Evolutionary conservation across 2,797 vertebrate species (phyloP).

Genomic region (Synaphobranchus kaupii): DNA sequence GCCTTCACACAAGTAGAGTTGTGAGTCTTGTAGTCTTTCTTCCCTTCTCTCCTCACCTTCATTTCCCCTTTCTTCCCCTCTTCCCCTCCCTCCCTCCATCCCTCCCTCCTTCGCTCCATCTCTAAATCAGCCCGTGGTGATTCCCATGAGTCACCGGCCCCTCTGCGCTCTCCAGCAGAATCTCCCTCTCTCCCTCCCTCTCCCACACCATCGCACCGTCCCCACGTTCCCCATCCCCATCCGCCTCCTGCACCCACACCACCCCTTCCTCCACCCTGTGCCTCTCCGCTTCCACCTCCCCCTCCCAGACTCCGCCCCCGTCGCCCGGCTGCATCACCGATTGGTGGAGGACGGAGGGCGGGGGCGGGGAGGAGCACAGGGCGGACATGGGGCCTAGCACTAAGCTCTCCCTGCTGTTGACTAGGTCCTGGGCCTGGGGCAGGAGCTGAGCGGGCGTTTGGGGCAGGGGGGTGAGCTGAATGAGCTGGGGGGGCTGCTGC

Average conservation of each 20-base stretch:
- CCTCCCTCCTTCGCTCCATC: conserved; percentile 10
- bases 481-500: conserved; percentile 78
- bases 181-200: conserved; percentile 10
- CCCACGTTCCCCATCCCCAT: conserved; percentile 38
- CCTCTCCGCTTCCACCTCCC: conserved; percentile 7
- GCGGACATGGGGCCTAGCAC: conserved; percentile 40
- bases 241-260: conserved; percentile 35
- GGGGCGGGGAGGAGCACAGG: conserved; percentile 50
- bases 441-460: conserved; percentile 42
- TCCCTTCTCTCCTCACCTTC: conserved; percentile 22
- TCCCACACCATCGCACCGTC: conserved; percentile 49
- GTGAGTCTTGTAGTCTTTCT: conserved; percentile 19
- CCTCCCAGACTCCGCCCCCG: conserved; percentile 39
- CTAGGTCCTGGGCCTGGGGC: conserved; percentile 44
- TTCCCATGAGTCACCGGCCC: conserved; percentile 60
- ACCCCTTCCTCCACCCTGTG: conserved; percentile 55
- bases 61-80: neutral
- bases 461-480: conserved; percentile 35
- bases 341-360: conserved; percentile 51
- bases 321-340: conserved; percentile 53
- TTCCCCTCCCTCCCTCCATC: neutral
- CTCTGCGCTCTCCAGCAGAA: conserved; percentile 57
- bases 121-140: conserved; percentile 64
- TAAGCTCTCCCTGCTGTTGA: conserved; percentile 55
- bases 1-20: conserved; percentile 13